phyloP scores from a whole-genome alignment of 2,888 invertebrate species.

The Polydrusus cervinus region DNA sequence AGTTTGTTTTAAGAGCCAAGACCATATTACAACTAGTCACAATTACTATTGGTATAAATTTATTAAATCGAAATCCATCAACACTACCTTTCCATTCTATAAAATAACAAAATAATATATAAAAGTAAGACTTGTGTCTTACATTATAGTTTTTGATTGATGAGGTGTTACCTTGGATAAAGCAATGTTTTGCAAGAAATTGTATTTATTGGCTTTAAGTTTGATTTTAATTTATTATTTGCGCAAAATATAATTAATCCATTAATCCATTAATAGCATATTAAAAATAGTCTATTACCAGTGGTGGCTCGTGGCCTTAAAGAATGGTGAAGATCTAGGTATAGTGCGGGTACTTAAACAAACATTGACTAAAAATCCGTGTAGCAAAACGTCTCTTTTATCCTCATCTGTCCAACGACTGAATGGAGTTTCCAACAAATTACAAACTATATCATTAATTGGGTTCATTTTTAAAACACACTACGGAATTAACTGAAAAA shows the following conservation, averaged over 20 bases:
- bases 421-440: too few relatives aligned
- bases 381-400: too few relatives aligned
- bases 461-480: too few relatives aligned
- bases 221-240: not conserved
- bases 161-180: slow-evolving; percentile 19
- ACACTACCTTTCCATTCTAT: slow-evolving; percentile 10
- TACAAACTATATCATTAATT: too few relatives aligned
- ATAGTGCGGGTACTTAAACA: too few relatives aligned
- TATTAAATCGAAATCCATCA: slow-evolving; percentile 8
- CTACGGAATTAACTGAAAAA: too few relatives aligned
- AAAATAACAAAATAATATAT: slow-evolving; percentile 5
- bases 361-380: too few relatives aligned
- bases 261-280: not conserved
- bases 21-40: not conserved
- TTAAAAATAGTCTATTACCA: not conserved
- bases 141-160: slow-evolving; percentile 22
- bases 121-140: slow-evolving; percentile 4
- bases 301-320: too few relatives aligned
- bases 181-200: slow-evolving; percentile 12
- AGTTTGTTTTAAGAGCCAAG: not conserved
- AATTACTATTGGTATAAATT: slow-evolving; percentile 1
- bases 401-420: too few relatives aligned
- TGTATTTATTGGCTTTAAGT: not conserved
- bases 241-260: slow-evolving; percentile 1
- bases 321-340: too few relatives aligned